Base-by-base conservation (phyloP, 2,113 vertebrate genomes). In the Leptobrachium leishanense region DNA sequence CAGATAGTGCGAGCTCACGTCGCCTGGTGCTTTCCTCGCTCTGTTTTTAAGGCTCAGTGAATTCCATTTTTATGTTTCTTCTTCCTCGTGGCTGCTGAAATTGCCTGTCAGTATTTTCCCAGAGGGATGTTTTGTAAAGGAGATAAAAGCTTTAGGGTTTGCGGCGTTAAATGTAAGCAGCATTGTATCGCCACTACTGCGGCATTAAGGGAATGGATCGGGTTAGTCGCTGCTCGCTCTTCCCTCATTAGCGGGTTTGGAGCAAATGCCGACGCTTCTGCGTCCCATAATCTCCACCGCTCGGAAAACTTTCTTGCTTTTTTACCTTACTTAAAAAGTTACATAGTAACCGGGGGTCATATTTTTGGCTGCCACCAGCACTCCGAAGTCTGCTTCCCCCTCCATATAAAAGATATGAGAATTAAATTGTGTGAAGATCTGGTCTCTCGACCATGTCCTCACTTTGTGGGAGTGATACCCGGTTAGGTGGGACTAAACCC, bases 141-240 rank as follows among this genome's bases (percentile, higher is more conserved):
- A 79, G 77, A 72, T 79, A 79, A 79, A 79, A 20, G 62, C 77
- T 72, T 79, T 72, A 72, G 77, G 77, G 77, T 79, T 79, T 73
- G 77, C 46, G 10, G 70, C 72, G 62, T 73, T 72, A 73, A 79
- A 79, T 79, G 57, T 79, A 72, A 39, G 76, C 82, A 43, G 10
- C 76, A 59, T 75, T 57, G 6, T 54, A 81, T 79, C 79, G 8
- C 11, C 82, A 62, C 71, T 64, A 11, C 3, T 71, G 39, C 70
- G 44, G n/a, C 2, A 66, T 53, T 77, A 63, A 3, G 10, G 67
- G 40, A 54, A 68, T 57, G 5, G 5, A 41, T 15, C 64, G 46
- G 3, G 3, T 68, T 15, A 75, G 44, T 5, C 11, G 15, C 10
- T 40, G 31, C 44, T 75, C 65, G 53, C 11, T 39, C n/a, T 64